These are phyloP conservation scores for Leguminivora glycinivorella DNA, from an alignment of 1,140 invertebrate species.

Conservation along the genomic window DNA sequence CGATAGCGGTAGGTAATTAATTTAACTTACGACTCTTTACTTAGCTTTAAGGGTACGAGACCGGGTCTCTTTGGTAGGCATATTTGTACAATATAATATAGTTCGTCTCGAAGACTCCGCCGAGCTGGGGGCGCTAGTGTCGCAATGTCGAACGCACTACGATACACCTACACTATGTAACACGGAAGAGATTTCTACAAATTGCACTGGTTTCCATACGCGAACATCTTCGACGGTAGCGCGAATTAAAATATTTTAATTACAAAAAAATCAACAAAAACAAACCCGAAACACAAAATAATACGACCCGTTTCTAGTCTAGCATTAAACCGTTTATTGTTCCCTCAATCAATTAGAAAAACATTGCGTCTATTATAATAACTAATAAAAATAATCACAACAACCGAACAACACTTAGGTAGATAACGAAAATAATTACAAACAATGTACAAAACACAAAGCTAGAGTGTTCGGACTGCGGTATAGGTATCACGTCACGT, in stretches of 20 bases:
- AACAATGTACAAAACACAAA: slow-evolving; percentile 79
- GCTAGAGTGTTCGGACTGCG: slow-evolving; percentile 67
- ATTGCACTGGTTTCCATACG: slow-evolving; percentile 77
- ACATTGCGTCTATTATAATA: slow-evolving; percentile 68
- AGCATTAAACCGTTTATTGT: slow-evolving; percentile 75
- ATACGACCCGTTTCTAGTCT: slow-evolving; percentile 78
- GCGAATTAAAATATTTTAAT: slow-evolving; percentile 74
- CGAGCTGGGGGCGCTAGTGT: slow-evolving; percentile 49
- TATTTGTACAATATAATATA: slow-evolving; percentile 79
- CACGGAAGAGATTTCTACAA: slow-evolving; percentile 77
- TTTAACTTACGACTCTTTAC: slow-evolving; percentile 74
- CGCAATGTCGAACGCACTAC: slow-evolving; percentile 67
- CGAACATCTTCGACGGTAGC: slow-evolving; percentile 73
- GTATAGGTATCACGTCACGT: slow-evolving; percentile 62
- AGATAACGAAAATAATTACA: slow-evolving; percentile 78
- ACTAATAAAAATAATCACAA: slow-evolving; percentile 77
- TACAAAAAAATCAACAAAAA: slow-evolving; percentile 76
- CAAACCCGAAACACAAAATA: slow-evolving; percentile 76
- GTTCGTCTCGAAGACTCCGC: slow-evolving; percentile 60
- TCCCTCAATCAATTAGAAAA: slow-evolving; percentile 61
- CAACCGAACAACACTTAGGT: slow-evolving; percentile 79
- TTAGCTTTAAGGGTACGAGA: slow-evolving; percentile 78
- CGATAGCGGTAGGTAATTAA: slow-evolving; percentile 58
- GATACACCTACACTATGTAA: slow-evolving; percentile 72
- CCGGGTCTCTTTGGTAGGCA: slow-evolving; percentile 80